Evolutionary conservation across 2,797 vertebrate species (phyloP), one percentile per base, ranked within the genome.

Genomic region (Clarias laeviceps): DNA sequence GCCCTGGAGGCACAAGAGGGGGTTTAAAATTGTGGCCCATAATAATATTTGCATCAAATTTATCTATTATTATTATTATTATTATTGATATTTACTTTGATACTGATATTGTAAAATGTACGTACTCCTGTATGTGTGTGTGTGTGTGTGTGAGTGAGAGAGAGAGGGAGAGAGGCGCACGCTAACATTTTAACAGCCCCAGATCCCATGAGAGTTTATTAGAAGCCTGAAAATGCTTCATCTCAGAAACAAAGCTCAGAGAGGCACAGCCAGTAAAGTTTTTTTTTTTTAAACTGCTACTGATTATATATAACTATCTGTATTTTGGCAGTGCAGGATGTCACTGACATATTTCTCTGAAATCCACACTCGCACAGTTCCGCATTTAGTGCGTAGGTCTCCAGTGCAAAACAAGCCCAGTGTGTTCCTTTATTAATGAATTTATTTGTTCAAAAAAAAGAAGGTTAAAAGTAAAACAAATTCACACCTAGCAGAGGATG

Each of bases 271-370:
- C 91, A 22, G 34, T 74, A 93, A 91, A 93, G 94, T 93, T 92
- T 91, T 11, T 93, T 92, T 92, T 82, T 90, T n/a, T n/a, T n/a
- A n/a, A 89, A 92, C 93, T 92, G 84, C 82, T 90, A 95, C 94
- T 93, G 95, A 95, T 95, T 94, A 91, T 90, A 88, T 92, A 92
- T 93, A 62, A 79, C 92, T 93, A 89, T 92, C 92, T 91, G 91
- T 91, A 88, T 89, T 88, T 91, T 92, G 88, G 37, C 68, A 61
- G 62, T 3, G 32, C 82, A 18, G 59, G 37, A 64, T 12, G 93
- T 94, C 93, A 86, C 90, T 94, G 93, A 94, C 91, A 90, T 92
- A 59, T 85, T 11, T 76, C 59, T 64, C n/a, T 18, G 69, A n/a
- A 14, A 72, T 45, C 4, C 70, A 50, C 40, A 73, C 24, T 73